Evolutionary conservation across 2,113 vertebrate species (phyloP).

Genomic region (Butorides virescens): DNA sequence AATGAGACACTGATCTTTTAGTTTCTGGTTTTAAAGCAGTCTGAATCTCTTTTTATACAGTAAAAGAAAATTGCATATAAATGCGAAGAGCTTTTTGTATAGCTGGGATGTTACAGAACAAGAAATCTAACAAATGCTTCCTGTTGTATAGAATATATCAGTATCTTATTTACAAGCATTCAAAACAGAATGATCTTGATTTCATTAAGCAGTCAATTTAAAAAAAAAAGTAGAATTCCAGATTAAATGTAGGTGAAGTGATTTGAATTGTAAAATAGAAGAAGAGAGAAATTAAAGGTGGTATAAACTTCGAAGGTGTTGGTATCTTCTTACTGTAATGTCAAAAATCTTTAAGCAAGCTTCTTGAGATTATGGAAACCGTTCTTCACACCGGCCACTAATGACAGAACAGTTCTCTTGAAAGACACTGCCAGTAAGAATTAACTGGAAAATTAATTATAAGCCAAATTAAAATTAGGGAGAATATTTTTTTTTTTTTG

Average conservation of each 20-base stretch:
- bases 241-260: neutral
- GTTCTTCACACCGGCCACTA: neutral
- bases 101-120: neutral
- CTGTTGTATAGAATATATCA: neutral
- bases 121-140: neutral
- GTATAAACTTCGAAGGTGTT: neutral
- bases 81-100: neutral
- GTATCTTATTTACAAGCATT: neutral
- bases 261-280: neutral
- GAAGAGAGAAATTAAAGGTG: neutral
- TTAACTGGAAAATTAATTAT: neutral
- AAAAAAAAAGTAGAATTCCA: neutral
- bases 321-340: neutral
- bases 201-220: neutral
- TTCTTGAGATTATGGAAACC: neutral
- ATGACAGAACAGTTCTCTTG: neutral
- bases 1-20: neutral
- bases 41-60: neutral
- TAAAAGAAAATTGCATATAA: neutral
- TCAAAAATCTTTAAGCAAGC: neutral
- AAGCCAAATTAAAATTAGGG: neutral
- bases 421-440: neutral
- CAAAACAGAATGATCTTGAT: neutral
- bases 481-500: neutral
- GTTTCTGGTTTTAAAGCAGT: neutral